Evolutionary conservation across 2,797 vertebrate genomes (phyloP).

Genomic region (Gobio occitaniae): DNA sequence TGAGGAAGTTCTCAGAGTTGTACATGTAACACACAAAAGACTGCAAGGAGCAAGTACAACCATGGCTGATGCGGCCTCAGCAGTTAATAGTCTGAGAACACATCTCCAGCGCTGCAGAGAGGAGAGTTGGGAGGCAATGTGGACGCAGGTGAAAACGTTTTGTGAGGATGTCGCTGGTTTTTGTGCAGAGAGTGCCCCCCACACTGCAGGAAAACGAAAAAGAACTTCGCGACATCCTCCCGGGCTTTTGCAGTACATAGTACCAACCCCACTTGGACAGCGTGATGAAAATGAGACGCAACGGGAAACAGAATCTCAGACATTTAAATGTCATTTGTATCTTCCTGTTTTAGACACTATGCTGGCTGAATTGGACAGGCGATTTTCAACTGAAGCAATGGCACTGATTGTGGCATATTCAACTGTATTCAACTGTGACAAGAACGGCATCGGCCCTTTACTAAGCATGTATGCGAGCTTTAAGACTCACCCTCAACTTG

Average conservation of each 20-base stretch:
- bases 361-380: not conserved
- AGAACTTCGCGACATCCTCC: not conserved
- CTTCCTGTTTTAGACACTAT: not conserved
- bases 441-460: not conserved
- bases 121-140: not conserved
- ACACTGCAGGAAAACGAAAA: not conserved
- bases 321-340: not conserved
- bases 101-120: not conserved
- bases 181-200: not conserved
- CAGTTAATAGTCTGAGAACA: not conserved
- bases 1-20: not conserved
- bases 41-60: not conserved
- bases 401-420: not conserved
- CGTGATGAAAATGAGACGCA: not conserved
- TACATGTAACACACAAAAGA: not conserved
- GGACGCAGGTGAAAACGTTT: not conserved
- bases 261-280: not conserved
- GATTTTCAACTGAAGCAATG: not conserved
- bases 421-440: not conserved
- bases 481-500: slow-evolving; percentile 9
- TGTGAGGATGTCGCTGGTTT: not conserved
- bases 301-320: not conserved
- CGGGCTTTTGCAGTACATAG: not conserved
- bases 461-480: not conserved
- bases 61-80: not conserved